Conservation (phyloP, 2,113 vertebrate genomes). For the Rhombomys opimus region DNA sequence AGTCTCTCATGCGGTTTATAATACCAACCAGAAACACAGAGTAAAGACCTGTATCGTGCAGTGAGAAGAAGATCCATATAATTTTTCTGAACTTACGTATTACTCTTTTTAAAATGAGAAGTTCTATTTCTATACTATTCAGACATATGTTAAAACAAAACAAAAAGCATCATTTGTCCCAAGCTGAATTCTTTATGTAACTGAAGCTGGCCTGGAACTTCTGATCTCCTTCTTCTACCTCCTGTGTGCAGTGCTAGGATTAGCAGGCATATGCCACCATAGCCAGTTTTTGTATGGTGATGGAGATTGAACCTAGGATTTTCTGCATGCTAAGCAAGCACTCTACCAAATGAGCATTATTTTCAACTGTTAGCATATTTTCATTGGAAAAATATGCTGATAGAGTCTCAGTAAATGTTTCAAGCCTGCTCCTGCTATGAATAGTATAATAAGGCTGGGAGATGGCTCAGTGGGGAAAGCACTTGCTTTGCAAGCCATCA, state of each 20-base stretch:
- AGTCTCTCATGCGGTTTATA: neutral
- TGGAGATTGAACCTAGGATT: neutral
- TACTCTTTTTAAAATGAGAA: constrained; percentile 46
- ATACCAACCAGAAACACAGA: neutral
- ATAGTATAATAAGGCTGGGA: neutral
- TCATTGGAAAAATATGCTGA: constrained; percentile 18
- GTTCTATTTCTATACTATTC: neutral
- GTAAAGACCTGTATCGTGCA: neutral
- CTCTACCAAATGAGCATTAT: neutral
- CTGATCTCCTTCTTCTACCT: neutral
- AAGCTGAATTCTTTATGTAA: neutral
- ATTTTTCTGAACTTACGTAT: neutral
- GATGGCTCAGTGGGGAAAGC: neutral
- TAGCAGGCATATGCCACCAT: neutral
- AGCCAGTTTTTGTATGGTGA: neutral
- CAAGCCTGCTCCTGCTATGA: neutral
- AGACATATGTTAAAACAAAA: neutral
- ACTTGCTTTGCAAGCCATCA: neutral
- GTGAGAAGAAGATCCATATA: neutral
- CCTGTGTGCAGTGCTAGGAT: neutral
- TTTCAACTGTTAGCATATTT: neutral
- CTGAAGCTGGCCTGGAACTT: neutral
- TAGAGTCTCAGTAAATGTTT: neutral
- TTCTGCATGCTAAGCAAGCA: neutral
- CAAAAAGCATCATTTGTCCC: neutral